phyloP scores from a whole-genome alignment of 92 coral and sea anemone species.

The Hydrozoanthus gracilis region DNA sequence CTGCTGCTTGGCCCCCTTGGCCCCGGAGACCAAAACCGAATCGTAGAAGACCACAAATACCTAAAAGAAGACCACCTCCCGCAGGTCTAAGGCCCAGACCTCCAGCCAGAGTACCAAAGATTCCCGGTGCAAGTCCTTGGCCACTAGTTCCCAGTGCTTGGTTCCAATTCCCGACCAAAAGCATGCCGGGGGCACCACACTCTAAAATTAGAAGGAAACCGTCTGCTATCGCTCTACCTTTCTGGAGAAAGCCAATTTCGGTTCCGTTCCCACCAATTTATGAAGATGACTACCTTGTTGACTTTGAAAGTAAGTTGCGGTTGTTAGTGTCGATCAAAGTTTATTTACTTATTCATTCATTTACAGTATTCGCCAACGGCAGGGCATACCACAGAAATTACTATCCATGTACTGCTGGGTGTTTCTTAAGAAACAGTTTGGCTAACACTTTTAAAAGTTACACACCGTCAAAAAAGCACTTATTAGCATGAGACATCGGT shows the following conservation, averaged over 20 bases:
- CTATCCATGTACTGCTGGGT: too few species aligned
- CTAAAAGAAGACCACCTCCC: neutral
- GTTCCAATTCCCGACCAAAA: slow-evolving; percentile 29
- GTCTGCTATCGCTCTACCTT: neutral
- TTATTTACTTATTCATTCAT: too few species aligned
- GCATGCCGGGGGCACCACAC: neutral
- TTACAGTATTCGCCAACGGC: too few species aligned
- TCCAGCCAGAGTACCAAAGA: neutral
- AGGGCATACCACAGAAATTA: too few species aligned
- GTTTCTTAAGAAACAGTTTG: too few species aligned
- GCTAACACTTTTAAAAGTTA: too few species aligned
- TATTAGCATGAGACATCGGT: too few species aligned
- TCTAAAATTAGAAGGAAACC: neutral
- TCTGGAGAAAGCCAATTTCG: slow-evolving; percentile 16
- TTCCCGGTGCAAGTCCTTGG: neutral
- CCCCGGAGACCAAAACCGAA: neutral
- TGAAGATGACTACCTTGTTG: neutral
- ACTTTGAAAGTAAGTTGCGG: slow-evolving; percentile 21
- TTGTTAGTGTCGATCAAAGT: neutral
- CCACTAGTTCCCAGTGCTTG: neutral
- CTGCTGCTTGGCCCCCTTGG: slow-evolving; percentile 23
- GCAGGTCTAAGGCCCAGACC: neutral
- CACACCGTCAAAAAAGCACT: too few species aligned
- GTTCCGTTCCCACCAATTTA: slow-evolving; percentile 37
- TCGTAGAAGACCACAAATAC: slow-evolving; percentile 1